Evolutionary conservation across 2,113 vertebrate genomes (phyloP).

Genomic region (Manacus vitellinus): DNA sequence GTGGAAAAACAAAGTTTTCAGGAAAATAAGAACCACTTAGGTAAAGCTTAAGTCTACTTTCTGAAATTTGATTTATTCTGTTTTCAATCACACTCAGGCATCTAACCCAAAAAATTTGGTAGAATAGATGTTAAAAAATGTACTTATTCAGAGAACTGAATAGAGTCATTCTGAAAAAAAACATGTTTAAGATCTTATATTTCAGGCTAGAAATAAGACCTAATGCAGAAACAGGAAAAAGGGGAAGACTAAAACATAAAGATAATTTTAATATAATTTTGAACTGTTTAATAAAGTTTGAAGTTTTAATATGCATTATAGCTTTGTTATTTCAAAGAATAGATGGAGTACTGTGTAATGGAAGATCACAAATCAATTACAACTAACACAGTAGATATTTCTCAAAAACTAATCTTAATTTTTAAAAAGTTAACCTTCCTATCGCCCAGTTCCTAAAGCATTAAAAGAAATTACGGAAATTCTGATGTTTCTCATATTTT

Average conservation of each 20-base stretch:
- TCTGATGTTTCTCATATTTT: not conserved
- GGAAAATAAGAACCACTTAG: not conserved
- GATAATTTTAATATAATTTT: slow-evolving; percentile 38
- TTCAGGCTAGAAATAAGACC: slow-evolving; percentile 58
- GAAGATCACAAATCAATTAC: not conserved
- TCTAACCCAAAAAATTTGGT: slow-evolving; percentile 39
- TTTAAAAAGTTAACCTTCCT: slow-evolving; percentile 33
- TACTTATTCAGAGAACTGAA: slow-evolving; percentile 52
- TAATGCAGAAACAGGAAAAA: not conserved
- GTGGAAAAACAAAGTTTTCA: not conserved
- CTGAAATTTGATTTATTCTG: slow-evolving; percentile 14
- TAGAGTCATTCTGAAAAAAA: slow-evolving; percentile 7
- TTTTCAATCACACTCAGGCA: not conserved
- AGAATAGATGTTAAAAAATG: slow-evolving; percentile 42
- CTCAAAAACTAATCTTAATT: slow-evolving; percentile 43
- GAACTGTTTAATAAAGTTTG: slow-evolving; percentile 41
- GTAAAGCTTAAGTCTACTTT: slow-evolving; percentile 10
- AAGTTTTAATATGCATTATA: not conserved
- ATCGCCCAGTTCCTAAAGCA: not conserved
- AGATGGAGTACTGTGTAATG: not conserved
- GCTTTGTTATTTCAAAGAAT: slow-evolving; percentile 45
- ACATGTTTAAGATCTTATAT: slow-evolving; percentile 43
- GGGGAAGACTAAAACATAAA: slow-evolving; percentile 10
- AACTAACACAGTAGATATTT: slow-evolving; percentile 20
- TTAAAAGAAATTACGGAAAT: not conserved